These are phyloP conservation scores for Python bivittatus DNA, from an alignment of 2,113 vertebrate genomes.

Conservation along the genomic window DNA sequence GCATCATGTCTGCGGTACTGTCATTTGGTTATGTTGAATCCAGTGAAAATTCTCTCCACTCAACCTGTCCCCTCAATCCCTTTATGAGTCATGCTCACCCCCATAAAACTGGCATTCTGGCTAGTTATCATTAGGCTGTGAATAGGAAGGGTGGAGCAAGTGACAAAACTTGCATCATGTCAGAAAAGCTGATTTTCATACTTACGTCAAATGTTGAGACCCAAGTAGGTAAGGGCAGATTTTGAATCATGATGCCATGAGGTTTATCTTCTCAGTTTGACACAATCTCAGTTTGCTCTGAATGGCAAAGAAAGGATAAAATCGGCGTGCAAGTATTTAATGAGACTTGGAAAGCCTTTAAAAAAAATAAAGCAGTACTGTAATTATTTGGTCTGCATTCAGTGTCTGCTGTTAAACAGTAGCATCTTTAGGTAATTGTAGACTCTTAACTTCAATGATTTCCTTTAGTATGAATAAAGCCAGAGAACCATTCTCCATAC, in stretches of 20 bases:
- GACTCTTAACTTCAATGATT: neutral
- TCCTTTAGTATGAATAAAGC: neutral
- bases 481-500: neutral
- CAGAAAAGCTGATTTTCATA: neutral
- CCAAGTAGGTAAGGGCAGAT: neutral
- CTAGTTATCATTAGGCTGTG: neutral
- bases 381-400: neutral
- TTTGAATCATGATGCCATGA: neutral
- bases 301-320: neutral
- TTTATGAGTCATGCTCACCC: neutral
- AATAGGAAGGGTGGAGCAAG: neutral
- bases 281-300: neutral
- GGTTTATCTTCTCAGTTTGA: neutral
- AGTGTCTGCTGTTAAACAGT: neutral
- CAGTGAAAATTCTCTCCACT: neutral
- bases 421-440: neutral
- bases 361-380: neutral
- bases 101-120: neutral
- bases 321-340: neutral
- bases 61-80: neutral
- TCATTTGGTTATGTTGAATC: neutral
- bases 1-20: neutral
- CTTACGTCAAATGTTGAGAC: neutral
- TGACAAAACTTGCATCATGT: neutral
- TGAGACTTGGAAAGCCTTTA: neutral